Conservation (phyloP, 2,888 invertebrate genomes). For the Andrena bicolor region DNA sequence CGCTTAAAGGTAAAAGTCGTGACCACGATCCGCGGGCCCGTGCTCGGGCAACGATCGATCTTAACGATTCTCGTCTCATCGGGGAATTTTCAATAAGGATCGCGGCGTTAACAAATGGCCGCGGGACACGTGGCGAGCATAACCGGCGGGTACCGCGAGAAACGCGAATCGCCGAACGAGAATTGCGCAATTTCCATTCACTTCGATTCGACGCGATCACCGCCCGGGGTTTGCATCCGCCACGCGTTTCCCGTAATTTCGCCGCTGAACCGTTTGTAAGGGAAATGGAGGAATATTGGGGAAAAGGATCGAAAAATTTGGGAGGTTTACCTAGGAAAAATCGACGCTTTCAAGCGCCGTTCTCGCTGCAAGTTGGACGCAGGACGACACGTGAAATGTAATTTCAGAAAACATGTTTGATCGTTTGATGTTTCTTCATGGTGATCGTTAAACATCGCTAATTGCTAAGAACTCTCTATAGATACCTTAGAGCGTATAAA, state of each 20-base stretch:
- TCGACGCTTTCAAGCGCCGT: neutral
- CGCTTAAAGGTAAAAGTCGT: constrained; percentile 42
- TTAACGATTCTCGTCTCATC: constrained; percentile 8
- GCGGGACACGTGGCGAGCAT: neutral
- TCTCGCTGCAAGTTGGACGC: neutral
- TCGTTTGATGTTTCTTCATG: neutral
- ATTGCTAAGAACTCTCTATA: no score
- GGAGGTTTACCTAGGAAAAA: neutral
- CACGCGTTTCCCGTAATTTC: constrained; percentile 31
- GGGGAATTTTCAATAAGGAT: constrained; percentile 35
- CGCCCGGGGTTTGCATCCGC: neutral
- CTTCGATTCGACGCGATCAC: constrained; percentile 17
- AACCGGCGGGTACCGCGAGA: constrained; percentile 17
- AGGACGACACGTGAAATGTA: neutral
- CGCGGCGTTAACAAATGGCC: constrained; percentile 31
- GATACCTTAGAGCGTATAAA: no score
- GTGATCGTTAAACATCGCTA: neutral
- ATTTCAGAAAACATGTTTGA: neutral
- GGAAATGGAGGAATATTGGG: constrained; percentile 12
- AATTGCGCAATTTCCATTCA: constrained; percentile 41
- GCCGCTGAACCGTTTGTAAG: constrained; percentile 7
- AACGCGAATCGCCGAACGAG: constrained; percentile 41
- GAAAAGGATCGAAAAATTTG: constrained; percentile 7
- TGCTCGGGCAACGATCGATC: constrained; percentile 15
- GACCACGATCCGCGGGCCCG: constrained; percentile 26